phyloP scores from a whole-genome alignment of 92 coral and sea anemone species.

The Micromussa lordhowensis region DNA sequence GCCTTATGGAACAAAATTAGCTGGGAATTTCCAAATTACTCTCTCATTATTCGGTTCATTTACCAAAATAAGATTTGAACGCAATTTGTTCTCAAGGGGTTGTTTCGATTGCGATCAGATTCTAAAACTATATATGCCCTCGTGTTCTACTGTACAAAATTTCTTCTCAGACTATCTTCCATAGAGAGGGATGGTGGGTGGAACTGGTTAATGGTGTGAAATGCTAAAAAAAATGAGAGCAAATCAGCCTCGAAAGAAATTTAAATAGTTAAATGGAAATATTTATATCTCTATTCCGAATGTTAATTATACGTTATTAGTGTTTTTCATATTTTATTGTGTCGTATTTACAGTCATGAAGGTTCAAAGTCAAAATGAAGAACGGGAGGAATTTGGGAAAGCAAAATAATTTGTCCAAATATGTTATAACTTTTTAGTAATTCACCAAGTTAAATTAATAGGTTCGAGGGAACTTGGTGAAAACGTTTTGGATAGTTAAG shows the following conservation, averaged over 20 bases:
- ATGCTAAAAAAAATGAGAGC: not conserved
- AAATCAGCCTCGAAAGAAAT: not conserved
- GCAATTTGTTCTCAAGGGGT: not conserved
- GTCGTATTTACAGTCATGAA: not conserved
- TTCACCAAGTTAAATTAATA: not conserved
- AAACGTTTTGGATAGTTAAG: not conserved
- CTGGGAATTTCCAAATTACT: not conserved
- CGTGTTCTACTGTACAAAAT: not conserved
- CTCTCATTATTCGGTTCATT: not conserved
- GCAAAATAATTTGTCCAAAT: not conserved
- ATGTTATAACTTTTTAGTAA: not conserved
- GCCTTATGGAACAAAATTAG: not conserved
- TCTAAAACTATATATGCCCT: not conserved
- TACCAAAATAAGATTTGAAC: not conserved
- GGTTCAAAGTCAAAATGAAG: not conserved
- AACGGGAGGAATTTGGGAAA: not conserved
- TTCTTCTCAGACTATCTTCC: not conserved
- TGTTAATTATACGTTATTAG: not conserved
- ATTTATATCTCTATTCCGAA: not conserved
- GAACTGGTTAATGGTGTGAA: not conserved
- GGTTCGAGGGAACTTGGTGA: not conserved
- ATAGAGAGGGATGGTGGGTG: not conserved
- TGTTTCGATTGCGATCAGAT: not conserved
- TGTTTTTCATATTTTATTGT: not conserved
- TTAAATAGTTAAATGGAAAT: not conserved